phyloP scores from a whole-genome alignment of 2,888 invertebrate genomes.

The Xanthorhoe spadicearia region DNA sequence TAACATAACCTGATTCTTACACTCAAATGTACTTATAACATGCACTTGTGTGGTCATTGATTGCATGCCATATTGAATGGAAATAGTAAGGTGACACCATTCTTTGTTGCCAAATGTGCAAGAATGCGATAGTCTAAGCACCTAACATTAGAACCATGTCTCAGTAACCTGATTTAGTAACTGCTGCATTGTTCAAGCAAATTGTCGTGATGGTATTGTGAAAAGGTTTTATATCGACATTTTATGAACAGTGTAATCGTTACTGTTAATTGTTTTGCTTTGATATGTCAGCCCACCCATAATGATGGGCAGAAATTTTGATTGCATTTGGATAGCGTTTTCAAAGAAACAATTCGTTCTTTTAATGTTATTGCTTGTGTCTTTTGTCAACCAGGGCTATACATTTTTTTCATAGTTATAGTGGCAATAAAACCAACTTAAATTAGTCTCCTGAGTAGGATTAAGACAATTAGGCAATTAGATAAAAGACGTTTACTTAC shows the following conservation, averaged over 20 bases:
- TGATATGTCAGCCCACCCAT: conserved; percentile 41
- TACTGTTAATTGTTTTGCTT: conserved; percentile 31
- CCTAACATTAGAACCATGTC: conserved; percentile 24
- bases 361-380: conserved; percentile 9
- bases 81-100: conserved; percentile 59
- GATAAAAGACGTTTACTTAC: no score
- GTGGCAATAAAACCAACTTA: no score
- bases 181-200: background rate
- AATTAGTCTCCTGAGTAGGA: no score
- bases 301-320: conserved; percentile 36
- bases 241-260: conserved; percentile 6
- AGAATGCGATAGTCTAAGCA: conserved; percentile 52
- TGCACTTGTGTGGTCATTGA: conserved; percentile 49
- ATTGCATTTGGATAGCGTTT: conserved; percentile 26
- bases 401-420: background rate
- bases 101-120: conserved; percentile 57
- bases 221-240: conserved; percentile 27
- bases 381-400: background rate
- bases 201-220: conserved; percentile 12
- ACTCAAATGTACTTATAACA: background rate
- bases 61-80: conserved; percentile 48
- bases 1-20: background rate
- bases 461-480: no score
- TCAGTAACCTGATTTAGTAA: conserved; percentile 8
- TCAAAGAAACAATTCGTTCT: conserved; percentile 22